These are phyloP conservation scores for Mormyrus hasselquistii DNA, from an alignment of 2,797 vertebrate species.

Conservation along the genomic window DNA sequence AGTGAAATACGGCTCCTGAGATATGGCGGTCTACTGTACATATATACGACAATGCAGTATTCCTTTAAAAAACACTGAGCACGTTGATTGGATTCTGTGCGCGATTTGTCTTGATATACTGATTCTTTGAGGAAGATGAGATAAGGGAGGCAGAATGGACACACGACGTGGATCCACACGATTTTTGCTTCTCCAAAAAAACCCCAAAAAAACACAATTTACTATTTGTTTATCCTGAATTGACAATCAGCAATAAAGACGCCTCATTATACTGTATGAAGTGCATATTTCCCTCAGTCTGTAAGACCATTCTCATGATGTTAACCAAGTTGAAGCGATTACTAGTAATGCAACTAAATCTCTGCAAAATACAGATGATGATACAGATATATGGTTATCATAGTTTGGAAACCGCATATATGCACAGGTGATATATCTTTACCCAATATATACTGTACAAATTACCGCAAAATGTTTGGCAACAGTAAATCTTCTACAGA, in stretches of 20 bases:
- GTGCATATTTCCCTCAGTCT: not conserved
- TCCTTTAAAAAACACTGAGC: slow-evolving; percentile 10
- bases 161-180: not conserved
- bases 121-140: not conserved
- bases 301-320: not conserved
- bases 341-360: not conserved
- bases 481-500: not conserved
- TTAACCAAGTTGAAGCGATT: not conserved
- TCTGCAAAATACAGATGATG: not conserved
- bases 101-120: not conserved
- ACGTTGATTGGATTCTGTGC: not conserved
- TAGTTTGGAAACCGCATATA: not conserved
- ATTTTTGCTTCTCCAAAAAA: not conserved
- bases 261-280: not conserved
- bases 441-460: not conserved
- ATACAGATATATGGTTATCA: not conserved
- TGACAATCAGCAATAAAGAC: not conserved
- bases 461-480: not conserved
- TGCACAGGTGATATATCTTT: too few relatives aligned
- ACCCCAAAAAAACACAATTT: not conserved
- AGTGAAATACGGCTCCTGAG: slow-evolving; percentile 20
- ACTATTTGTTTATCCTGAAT: not conserved
- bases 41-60: not conserved
- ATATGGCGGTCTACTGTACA: slow-evolving; percentile 1
- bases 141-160: not conserved